Base-by-base conservation (phyloP, 2,113 vertebrate genomes). In the Neodontobutis hainanensis region DNA sequence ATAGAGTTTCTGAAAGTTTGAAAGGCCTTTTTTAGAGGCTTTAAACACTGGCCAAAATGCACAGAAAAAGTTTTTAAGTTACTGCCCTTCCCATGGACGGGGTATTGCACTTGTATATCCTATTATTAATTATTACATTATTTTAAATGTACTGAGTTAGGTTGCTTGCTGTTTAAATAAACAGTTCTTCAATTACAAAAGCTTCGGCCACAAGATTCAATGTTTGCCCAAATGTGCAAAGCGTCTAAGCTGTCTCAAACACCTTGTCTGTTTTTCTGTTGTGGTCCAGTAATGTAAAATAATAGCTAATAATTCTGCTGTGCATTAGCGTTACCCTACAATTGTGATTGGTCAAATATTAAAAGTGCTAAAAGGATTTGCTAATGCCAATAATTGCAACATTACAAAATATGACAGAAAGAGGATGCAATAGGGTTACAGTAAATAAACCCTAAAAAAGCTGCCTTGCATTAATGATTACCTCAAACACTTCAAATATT, bases 391-490 rank as follows among this genome's bases (percentile, higher is more conserved):
- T 27, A 27, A 27, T 27, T 27, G 3, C 19, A 50, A 50, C 16
- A 27, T 15, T 9, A 50, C 10, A 40, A 10, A 19, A 4, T 10
- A 11, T 10, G 16, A 50, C 27, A 27, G 19, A 16, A 14, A 15
- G 34, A 36, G 11, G 32, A 35, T 19, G 32, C 4, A 19, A 35
- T 35, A 11, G 14, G 34, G 34, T 11, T 55, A 68, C 61, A 59
- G 40, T 52, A 58, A 56, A 53, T 5, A 11, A n/a, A 61, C 42
- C 34, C 64, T 12, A 8, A 53, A 57, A 56, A 49, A 82, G 66
- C 80, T 75, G 75, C 75, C 59, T 36, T 36, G 34, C 34, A 12
- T n/a, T 36, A 53, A 36, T 51, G 4, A 4, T 46, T 11, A 14
- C 19, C 19, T 27, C 1, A 27, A 27, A 27, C 3, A 27, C 19